Conservation (phyloP, 2,888 invertebrate species). For the Yponomeuta plumbellus region DNA sequence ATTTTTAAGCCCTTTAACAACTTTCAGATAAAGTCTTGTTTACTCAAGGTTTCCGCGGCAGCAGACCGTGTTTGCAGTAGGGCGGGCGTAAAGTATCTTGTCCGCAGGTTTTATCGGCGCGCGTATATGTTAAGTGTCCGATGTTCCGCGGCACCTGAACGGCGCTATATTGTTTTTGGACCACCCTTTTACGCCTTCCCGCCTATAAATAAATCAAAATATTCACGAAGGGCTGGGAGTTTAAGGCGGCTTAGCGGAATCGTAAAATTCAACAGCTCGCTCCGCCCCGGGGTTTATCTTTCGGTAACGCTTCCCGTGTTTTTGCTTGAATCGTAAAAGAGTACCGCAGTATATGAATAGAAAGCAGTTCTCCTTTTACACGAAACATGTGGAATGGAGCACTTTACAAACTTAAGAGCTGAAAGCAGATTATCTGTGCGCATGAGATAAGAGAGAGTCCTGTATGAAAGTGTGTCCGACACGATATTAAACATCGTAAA, state of each 20-base stretch:
- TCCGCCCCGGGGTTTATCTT: constrained; percentile 69
- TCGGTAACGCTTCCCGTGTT: constrained; percentile 62
- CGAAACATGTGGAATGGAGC: constrained; percentile 58
- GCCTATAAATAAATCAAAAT: constrained; percentile 77
- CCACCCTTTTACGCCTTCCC: constrained; percentile 71
- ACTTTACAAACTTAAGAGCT: constrained; percentile 60
- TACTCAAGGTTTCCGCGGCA: not conserved
- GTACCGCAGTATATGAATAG: constrained; percentile 70
- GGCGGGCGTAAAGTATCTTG: not conserved
- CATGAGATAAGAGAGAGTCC: constrained; percentile 31
- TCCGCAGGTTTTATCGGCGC: constrained; percentile 18
- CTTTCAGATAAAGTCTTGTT: not conserved
- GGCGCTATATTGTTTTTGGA: constrained; percentile 67
- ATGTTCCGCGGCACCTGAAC: constrained; percentile 46
- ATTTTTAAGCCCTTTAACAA: constrained; percentile 24
- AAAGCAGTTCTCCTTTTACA: constrained; percentile 59
- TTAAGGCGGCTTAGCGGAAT: constrained; percentile 75
- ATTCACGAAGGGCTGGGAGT: constrained; percentile 74
- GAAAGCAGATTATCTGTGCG: constrained; percentile 59
- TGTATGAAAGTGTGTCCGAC: not conserved
- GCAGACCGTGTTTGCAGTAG: not conserved
- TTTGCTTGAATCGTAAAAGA: constrained; percentile 72
- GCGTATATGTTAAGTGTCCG: constrained; percentile 55
- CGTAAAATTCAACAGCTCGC: constrained; percentile 75
- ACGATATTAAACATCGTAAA: not conserved